Evolutionary conservation across 2,797 vertebrate species (phyloP), one percentile per base, ranked within the genome.

Genomic region (Hirundo rustica): DNA sequence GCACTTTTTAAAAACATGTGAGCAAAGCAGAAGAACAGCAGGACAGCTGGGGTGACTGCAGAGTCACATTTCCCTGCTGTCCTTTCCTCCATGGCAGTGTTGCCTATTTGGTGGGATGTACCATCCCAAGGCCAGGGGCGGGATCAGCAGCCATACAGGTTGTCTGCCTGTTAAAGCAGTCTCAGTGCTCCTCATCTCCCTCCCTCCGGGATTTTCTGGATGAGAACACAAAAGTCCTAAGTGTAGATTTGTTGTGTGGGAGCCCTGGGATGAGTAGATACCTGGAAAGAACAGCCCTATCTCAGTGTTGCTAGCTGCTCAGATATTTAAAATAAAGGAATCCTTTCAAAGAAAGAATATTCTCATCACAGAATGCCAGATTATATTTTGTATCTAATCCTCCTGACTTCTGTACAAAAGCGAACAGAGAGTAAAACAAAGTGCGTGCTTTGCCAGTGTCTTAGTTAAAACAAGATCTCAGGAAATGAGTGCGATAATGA

Each of bases 401-500:
- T 82, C 10, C 62, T 3, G 6, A 62, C n/a, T 73, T 80, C 55
- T 64, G 54, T 75, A 40, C 72, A 88, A 66, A 90, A 79, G 12
- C 11, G 3, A 60, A 34, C 60, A 45, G 55, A 38, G 51, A 53
- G 32, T 53, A 36, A 64, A 88, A 67, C 67, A 75, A 95, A 92
- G 72, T 84, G 76, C 55, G 51, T 45, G 61, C 82, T 88, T 96
- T 84, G 82, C 85, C 81, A 78, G 44, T 27, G 73, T 50, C 74
- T 93, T 76, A 79, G 87, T 93, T 94, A 89, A 93, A 93, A 64
- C 60, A 57, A 71, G 82, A 50, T 91, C 66, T 92, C 62, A 22
- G 83, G 91, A 92, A 95, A 94, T 51, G 80, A 94, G 79, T 40
- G 38, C 0, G 34, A 90, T 96, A 96, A 96, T 84, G 82, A 96